Evolutionary conservation across 2,888 invertebrate genomes (phyloP), one percentile per base, ranked within the genome.

Genomic region (Meteorus colon): DNA sequence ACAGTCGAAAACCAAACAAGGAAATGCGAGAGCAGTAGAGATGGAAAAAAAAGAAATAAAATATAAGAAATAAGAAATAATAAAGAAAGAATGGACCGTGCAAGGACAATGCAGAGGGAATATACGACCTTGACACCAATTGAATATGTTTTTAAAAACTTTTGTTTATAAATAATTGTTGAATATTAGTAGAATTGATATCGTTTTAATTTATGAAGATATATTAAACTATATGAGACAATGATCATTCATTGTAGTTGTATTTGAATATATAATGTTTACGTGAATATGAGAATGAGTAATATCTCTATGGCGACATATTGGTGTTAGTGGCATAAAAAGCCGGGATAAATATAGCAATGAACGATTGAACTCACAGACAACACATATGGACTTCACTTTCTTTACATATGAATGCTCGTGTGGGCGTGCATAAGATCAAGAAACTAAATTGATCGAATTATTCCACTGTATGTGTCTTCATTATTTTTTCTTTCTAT

Each of bases 331-430:
- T 65, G 80, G 84, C 81, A 82, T 62, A 82, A 82, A 82, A 81
- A 79, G 79, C 77, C 65, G 59, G 66, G 80, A 84, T 85, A 86
- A 87, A 85, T 85, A 86, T 86, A 87, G 85, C 79, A 84, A 81
- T 85, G 86, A 85, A 85, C 83, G 82, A 81, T 82, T 81, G 81
- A 83, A 66, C 60, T 63, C 29, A 73, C 60, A 37, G 62, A 60
- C 48, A 51, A 73, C 71, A 63, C 34, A 69, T 24, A 71, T 73
- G 27, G n/a, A 27, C 55, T 19, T 37, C 24, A 66, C 69, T 74
- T 63, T 74, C 74, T 69, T 70, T 60, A 60, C 68, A 68, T 73
- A 41, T 67, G 66, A 45, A 68, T 34, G 60, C 41, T 68, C 65
- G 76, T 71, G 77, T 75, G 60, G 69, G 63, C 66, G 69, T 75